These are phyloP conservation scores for Zalophus californianus DNA, from an alignment of 2,797 vertebrate genomes.

Conservation along the genomic window DNA sequence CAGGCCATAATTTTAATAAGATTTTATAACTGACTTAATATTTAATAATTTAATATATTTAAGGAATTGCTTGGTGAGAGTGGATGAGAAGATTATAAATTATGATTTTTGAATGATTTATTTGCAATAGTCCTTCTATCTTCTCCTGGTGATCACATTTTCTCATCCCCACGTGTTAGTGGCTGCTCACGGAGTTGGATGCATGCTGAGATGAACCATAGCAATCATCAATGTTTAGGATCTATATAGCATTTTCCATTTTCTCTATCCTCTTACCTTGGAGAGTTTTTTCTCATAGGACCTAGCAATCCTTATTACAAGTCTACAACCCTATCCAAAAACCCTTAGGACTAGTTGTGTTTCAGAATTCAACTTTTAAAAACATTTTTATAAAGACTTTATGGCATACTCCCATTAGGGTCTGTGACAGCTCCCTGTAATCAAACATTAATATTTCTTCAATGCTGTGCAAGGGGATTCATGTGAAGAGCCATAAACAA, in stretches of 20 bases:
- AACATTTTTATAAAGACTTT: background rate
- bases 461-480: background rate
- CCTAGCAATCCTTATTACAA: background rate
- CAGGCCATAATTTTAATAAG: conserved; percentile 73
- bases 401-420: background rate
- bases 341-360: background rate
- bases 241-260: background rate
- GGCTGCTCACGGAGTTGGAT: background rate
- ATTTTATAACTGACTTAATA: background rate
- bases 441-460: conserved; percentile 18
- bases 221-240: background rate
- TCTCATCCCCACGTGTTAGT: background rate
- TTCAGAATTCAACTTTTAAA: background rate
- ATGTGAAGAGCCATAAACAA: background rate
- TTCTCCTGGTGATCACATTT: background rate
- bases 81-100: conserved; percentile 11
- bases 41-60: background rate
- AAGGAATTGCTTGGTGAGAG: background rate
- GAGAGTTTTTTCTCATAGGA: conserved; percentile 5
- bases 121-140: background rate
- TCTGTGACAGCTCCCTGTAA: background rate
- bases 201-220: background rate
- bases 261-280: background rate
- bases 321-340: background rate
- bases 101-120: background rate